These are phyloP conservation scores for Nycticorax nycticorax DNA, from an alignment of 2,113 vertebrate genomes.

Conservation along the genomic window DNA sequence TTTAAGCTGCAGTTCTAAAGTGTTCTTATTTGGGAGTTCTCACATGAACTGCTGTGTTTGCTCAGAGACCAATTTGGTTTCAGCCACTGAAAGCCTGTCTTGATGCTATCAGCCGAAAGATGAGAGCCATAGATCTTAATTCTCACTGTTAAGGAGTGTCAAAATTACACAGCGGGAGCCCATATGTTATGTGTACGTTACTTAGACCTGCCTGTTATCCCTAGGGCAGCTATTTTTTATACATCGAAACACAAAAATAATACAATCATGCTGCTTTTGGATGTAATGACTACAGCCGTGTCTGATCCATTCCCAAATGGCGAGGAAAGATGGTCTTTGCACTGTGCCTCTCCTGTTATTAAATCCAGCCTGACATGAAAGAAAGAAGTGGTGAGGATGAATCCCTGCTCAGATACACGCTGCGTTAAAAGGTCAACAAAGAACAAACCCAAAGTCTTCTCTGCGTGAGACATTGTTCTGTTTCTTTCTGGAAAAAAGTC, in stretches of 20 bases:
- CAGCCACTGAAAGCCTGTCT: constrained; percentile 13
- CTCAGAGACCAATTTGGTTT: constrained; percentile 3
- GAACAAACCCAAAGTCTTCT: background rate
- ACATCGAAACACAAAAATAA: background rate
- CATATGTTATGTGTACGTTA: background rate
- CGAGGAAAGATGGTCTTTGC: background rate
- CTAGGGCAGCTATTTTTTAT: background rate
- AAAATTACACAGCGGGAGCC: background rate
- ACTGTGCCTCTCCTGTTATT: fast-evolving
- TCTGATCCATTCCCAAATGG: background rate
- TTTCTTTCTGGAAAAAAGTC: background rate
- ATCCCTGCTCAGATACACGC: background rate
- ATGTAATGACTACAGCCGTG: background rate
- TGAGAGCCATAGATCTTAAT: constrained; percentile 23
- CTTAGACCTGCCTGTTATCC: background rate
- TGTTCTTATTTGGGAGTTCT: background rate
- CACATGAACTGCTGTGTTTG: background rate
- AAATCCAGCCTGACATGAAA: background rate
- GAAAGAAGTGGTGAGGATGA: background rate
- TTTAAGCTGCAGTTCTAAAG: background rate
- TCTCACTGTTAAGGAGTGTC: constrained; percentile 1
- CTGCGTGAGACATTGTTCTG: background rate
- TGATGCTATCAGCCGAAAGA: constrained; percentile 23
- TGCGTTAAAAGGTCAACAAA: background rate
- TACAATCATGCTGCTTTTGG: background rate